phyloP scores from a whole-genome alignment of 2,113 vertebrate genomes.

The Chiloscyllium plagiosum region DNA sequence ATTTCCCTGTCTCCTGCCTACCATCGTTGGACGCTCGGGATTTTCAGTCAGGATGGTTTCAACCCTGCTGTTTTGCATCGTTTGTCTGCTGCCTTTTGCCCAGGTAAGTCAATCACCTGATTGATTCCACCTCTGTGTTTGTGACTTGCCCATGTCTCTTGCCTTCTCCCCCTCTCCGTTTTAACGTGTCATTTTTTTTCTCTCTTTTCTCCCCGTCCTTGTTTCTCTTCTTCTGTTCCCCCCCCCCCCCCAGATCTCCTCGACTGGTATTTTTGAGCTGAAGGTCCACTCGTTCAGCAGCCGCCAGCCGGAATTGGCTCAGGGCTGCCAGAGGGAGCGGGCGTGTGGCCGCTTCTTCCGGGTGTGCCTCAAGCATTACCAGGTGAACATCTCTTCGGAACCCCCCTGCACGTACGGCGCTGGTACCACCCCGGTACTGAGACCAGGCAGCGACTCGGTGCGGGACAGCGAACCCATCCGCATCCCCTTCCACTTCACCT shows the following conservation, averaged over 20 bases:
- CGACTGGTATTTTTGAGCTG: slow-evolving; percentile 73
- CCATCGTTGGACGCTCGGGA: not conserved
- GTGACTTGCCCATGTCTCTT: too few relatives aligned
- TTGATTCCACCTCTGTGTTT: not conserved
- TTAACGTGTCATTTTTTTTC: too few relatives aligned
- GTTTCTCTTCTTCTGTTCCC: not conserved
- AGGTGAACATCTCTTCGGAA: slow-evolving; percentile 61
- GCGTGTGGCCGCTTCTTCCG: slow-evolving; percentile 74
- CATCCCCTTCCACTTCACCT: slow-evolving; percentile 70
- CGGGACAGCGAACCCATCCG: slow-evolving; percentile 56
- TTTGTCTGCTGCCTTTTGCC: not conserved
- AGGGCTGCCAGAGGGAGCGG: slow-evolving; percentile 39
- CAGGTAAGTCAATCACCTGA: not conserved
- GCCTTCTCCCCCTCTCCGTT: not conserved
- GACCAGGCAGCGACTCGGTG: slow-evolving; percentile 53
- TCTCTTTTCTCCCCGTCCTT: not conserved
- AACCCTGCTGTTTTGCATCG: not conserved
- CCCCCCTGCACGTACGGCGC: slow-evolving; percentile 72
- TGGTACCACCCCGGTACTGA: slow-evolving; percentile 55
- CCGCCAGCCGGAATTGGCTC: slow-evolving; percentile 25
- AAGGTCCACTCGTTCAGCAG: slow-evolving; percentile 70
- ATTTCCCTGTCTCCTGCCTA: not conserved
- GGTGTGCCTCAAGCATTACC: slow-evolving; percentile 72
- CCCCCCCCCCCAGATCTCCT: slow-evolving; percentile 57
- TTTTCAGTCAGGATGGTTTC: not conserved